Percentiles rank a stretch among this genome's conserved stretches.
These are phyloP conservation scores for Caenorhabditis panamensis DNA, from an alignment of 2,888 invertebrate genomes.

Conservation along the genomic window DNA sequence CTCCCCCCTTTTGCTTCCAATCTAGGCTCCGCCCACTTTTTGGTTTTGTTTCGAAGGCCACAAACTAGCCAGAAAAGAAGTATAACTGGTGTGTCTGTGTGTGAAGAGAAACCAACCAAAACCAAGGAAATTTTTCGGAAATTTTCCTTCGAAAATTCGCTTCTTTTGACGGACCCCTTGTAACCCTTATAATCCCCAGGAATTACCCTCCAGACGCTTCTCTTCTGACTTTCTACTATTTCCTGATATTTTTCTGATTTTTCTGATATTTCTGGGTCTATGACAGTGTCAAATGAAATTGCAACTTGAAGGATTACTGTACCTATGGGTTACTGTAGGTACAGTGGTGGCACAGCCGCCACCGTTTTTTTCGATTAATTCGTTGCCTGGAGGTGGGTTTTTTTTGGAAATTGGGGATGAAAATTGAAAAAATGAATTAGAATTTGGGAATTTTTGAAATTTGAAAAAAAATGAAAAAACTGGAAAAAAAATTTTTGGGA, in stretches of 20 bases:
- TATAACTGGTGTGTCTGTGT: constrained; percentile 24
- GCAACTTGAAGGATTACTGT: constrained; percentile 27
- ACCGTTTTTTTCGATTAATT: constrained; percentile 50
- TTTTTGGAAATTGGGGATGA: not conserved
- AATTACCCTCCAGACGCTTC: constrained; percentile 34
- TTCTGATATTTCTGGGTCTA: not conserved
- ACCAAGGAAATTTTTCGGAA: constrained; percentile 19
- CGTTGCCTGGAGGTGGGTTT: constrained; percentile 58
- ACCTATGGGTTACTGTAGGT: constrained; percentile 10
- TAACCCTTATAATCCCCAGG: constrained; percentile 35
- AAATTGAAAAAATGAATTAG: not conserved
- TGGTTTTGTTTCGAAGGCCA: constrained; percentile 13
- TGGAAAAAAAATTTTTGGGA: not conserved
- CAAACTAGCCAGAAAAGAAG: constrained; percentile 9
- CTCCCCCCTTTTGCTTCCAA: constrained; percentile 15
- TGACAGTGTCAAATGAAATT: constrained; percentile 12
- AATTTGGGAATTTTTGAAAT: not conserved
- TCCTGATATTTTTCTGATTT: constrained; percentile 6
- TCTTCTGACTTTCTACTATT: not conserved
- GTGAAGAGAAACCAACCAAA: constrained; percentile 12
- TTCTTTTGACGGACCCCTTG: not conserved
- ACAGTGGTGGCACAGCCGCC: constrained; percentile 24
- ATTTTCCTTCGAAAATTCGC: not conserved
- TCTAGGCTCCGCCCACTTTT: constrained; percentile 41
- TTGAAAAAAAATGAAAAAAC: not conserved